Evolutionary conservation across 1,140 invertebrate species (phyloP), one percentile per base, ranked within the genome.

Genomic region (Bilobella aurantiaca): DNA sequence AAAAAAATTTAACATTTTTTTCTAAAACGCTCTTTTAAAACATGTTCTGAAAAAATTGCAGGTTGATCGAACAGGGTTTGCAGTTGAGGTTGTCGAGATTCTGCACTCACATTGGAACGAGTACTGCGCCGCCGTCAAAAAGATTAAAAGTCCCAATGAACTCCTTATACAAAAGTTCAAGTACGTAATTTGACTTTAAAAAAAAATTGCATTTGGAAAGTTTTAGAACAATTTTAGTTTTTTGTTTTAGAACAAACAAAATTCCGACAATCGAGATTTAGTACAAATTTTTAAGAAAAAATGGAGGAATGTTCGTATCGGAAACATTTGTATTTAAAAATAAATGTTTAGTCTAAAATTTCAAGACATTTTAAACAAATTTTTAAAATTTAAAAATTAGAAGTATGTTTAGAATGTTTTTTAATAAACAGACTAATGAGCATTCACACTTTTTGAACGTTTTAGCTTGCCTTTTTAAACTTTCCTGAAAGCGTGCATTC

Each of bases 101-200:
- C 30, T 69, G 18, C 67, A 72, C 58, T 47, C 25, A 34, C 70
- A 72, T 28, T 72, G 70, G 70, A 69, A 67, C 31, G 65, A 65
- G 25, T 72, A 72, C 63, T 65, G 67, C 42, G 49, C 63, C 25
- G 65, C 65, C 8, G 14, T 66, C 12, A 16, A 27, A 1, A 63
- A 65, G 58, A 31, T n/a, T 53, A 30, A 46, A 16, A 46, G 27
- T n/a, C 16, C 37, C 1, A 32, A 60, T 32, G 65, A 62, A 32
- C 27, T 46, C 14, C 18, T 67, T 23, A 12, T 63, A 29, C 29
- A 67, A 32, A 32, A 31, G 8, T 67, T 67, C 60, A 67, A 67
- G 65, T 67, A 66, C 28, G 46, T 29, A 14, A 37, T 21, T 42
- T 42, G n/a, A 42, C 37, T 42, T 42, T 42, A 42, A 42, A 42